A percentile compares a stretch with the other conserved stretches of the same genome.
These are phyloP conservation scores for Stegana nigrithorax DNA, from an alignment of 2,888 invertebrate species.

Conservation along the genomic window DNA sequence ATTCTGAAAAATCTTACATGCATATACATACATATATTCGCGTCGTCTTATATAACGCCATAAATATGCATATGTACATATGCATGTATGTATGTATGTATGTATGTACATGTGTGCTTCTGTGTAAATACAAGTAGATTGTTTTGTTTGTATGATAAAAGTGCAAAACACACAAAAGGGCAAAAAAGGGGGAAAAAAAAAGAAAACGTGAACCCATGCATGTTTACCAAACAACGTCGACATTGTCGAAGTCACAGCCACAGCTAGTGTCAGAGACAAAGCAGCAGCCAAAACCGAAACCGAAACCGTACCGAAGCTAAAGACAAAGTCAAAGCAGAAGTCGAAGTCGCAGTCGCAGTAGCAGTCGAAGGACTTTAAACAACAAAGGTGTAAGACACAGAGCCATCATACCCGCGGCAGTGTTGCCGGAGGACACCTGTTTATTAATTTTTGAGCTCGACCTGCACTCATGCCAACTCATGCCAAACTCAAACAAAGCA, in stretches of 20 bases:
- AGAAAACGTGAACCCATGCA: too few species aligned
- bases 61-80: too few species aligned
- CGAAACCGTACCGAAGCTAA: not conserved
- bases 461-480: not conserved
- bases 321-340: not conserved
- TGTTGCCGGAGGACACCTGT: constrained; percentile 28
- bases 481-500: constrained; percentile 5
- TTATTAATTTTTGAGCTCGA: not conserved
- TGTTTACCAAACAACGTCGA: not conserved
- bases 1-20: too few species aligned
- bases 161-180: constrained; percentile 7
- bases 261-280: not conserved
- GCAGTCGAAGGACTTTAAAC: too few species aligned
- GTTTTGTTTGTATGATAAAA: not conserved
- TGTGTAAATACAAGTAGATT: not conserved
- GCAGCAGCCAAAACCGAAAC: not conserved
- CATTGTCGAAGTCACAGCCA: not conserved
- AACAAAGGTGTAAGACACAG: too few species aligned
- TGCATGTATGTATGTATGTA: too few species aligned
- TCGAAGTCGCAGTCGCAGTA: too few species aligned
- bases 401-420: too few species aligned
- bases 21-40: too few species aligned
- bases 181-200: not conserved
- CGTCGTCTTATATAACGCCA: too few species aligned
- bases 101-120: too few species aligned